Percentiles rank a stretch among this genome's conserved stretches.
These are phyloP conservation scores for Saccostrea echinata DNA, from an alignment of 1,140 invertebrate species.

Conservation along the genomic window DNA sequence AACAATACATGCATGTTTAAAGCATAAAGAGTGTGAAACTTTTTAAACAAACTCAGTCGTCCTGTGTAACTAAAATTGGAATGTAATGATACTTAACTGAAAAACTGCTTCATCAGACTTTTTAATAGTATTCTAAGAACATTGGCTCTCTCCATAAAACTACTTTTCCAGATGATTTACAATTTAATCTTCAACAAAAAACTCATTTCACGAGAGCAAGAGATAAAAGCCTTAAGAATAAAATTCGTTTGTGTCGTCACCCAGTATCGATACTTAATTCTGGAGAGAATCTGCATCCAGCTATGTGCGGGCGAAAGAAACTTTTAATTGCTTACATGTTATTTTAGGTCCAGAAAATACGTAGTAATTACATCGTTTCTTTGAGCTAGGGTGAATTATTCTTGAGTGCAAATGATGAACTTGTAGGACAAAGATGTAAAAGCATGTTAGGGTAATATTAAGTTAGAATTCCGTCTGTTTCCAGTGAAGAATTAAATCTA, in stretches of 20 bases:
- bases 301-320: background rate
- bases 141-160: background rate
- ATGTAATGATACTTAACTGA: no score
- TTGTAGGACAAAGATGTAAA: background rate
- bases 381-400: background rate
- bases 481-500: background rate
- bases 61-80: no score
- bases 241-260: background rate
- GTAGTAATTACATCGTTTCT: background rate
- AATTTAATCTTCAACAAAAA: background rate
- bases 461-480: background rate
- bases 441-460: background rate
- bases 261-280: background rate
- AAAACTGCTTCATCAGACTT: no score
- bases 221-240: background rate
- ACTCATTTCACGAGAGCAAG: background rate
- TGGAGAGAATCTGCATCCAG: background rate
- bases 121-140: background rate
- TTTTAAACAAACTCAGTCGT: no score
- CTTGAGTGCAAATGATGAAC: background rate
- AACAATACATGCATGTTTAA: no score
- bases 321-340: slow-evolving; percentile 6
- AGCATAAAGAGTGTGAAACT: no score
- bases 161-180: background rate
- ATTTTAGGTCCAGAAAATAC: background rate